phyloP scores from a whole-genome alignment of 2,113 vertebrate genomes.

The Cynopterus brachyotis region DNA sequence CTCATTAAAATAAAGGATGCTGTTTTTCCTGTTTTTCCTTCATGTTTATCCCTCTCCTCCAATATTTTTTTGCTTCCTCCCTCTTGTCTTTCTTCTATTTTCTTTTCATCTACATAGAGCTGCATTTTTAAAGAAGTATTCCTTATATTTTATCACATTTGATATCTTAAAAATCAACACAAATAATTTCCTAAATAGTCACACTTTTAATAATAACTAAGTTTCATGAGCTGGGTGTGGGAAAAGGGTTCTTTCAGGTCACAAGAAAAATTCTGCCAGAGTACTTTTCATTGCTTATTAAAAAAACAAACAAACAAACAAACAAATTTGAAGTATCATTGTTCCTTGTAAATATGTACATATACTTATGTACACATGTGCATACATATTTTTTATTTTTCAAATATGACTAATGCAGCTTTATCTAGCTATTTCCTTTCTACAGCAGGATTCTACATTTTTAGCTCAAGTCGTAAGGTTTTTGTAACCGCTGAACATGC shows the following conservation, averaged over 20 bases:
- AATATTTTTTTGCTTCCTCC: not conserved
- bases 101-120: not conserved
- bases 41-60: not conserved
- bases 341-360: not conserved
- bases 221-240: not conserved
- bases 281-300: not conserved
- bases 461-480: constrained; percentile 38
- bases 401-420: not conserved
- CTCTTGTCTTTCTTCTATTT: not conserved
- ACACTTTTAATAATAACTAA: not conserved
- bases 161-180: constrained; percentile 11
- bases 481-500: constrained; percentile 23
- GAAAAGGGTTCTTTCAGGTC: not conserved
- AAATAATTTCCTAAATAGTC: not conserved
- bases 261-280: not conserved
- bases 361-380: not conserved
- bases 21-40: not conserved
- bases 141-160: constrained; percentile 11
- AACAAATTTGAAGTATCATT: not conserved
- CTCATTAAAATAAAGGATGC: not conserved
- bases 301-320: too few relatives aligned
- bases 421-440: not conserved
- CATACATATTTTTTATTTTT: not conserved
- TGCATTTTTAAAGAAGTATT: not conserved
- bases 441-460: not conserved